phyloP scores from a whole-genome alignment of 2,113 vertebrate genomes.

The Gymnogyps californianus region DNA sequence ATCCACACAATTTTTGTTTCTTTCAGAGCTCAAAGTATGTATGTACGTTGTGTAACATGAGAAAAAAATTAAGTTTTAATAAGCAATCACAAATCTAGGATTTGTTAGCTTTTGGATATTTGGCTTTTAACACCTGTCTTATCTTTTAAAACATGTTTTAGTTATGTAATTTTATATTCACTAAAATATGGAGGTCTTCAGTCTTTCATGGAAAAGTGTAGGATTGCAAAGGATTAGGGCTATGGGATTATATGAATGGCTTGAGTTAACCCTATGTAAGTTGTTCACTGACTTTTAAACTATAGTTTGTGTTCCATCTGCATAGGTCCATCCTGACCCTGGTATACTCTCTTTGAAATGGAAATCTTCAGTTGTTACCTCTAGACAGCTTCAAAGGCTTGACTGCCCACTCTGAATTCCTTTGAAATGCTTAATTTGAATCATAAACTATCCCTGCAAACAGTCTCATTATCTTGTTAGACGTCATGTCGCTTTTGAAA shows the following conservation, averaged over 20 bases:
- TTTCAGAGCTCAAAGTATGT: neutral
- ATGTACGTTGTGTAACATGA: neutral
- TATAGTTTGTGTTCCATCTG: neutral
- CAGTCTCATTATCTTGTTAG: neutral
- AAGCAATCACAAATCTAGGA: neutral
- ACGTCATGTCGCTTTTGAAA: neutral
- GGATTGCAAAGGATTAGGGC: neutral
- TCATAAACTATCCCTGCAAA: constrained; percentile 8
- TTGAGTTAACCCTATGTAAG: neutral
- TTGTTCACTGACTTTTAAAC: neutral
- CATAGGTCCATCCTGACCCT: neutral
- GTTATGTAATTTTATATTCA: neutral
- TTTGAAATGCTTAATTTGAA: constrained; percentile 51
- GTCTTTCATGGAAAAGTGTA: neutral
- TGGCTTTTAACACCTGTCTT: neutral
- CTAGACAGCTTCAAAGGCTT: neutral
- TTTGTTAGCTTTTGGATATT: neutral
- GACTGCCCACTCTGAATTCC: neutral
- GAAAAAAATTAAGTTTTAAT: neutral
- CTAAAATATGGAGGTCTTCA: neutral
- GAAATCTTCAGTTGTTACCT: constrained; percentile 40
- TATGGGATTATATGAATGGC: neutral
- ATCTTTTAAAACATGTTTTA: neutral
- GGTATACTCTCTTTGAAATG: constrained; percentile 19
- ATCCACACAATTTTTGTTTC: neutral